phyloP scores from a whole-genome alignment of 2,888 invertebrate species.

The Melangyna quadrimaculata region DNA sequence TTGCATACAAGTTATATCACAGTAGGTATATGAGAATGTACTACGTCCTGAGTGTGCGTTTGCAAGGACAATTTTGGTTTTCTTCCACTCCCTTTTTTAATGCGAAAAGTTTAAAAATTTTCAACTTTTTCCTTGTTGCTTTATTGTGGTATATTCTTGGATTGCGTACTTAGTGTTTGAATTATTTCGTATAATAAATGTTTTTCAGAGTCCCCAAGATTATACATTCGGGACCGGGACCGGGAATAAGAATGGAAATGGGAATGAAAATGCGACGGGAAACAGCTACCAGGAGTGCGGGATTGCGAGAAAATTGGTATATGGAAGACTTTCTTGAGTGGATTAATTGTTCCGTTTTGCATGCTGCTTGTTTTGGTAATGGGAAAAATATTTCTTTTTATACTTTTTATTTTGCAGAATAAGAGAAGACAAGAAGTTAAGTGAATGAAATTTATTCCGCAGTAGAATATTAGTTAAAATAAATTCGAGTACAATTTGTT shows the following conservation, averaged over 20 bases:
- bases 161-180: slow-evolving; percentile 50
- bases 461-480: slow-evolving; percentile 4
- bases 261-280: background rate
- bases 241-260: background rate
- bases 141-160: slow-evolving; percentile 29
- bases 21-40: background rate
- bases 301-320: background rate
- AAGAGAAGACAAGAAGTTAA: background rate
- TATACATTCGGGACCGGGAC: slow-evolving; percentile 5
- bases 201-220: slow-evolving; percentile 46
- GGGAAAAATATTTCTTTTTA: background rate
- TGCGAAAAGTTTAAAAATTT: slow-evolving; percentile 22
- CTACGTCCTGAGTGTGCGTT: slow-evolving; percentile 6
- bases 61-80: slow-evolving; percentile 3
- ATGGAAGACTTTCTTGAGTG: slow-evolving; percentile 22
- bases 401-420: background rate
- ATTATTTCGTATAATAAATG: slow-evolving; percentile 60
- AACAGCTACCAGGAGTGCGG: background rate
- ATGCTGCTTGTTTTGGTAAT: slow-evolving; percentile 23
- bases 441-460: slow-evolving; percentile 7
- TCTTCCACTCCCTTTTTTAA: background rate
- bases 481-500: slow-evolving; percentile 8
- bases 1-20: slow-evolving; percentile 30
- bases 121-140: slow-evolving; percentile 29
- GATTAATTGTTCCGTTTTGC: slow-evolving; percentile 17